Evolutionary conservation across 2,797 vertebrate species (phyloP), one percentile per base, ranked within the genome.

Genomic region (Apogon hyalosoma): DNA sequence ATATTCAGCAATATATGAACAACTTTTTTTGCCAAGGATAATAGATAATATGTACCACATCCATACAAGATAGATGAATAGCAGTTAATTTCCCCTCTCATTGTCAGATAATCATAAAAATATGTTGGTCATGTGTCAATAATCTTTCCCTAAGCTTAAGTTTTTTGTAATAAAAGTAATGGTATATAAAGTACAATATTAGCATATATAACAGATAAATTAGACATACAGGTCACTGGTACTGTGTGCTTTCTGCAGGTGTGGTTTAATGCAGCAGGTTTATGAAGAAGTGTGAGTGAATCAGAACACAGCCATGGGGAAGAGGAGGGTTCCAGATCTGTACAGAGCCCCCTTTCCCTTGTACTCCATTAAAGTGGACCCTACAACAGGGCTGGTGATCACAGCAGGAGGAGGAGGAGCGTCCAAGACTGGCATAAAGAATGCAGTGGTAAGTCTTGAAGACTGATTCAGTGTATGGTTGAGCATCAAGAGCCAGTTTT

Each of bases 321-420:
- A 92, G 51, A 92, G 92, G 69, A 94, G 90, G 61, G 87, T 93
- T 1, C 93, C 93, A 0, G 96, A 98, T 87, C 79, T 98, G 48
- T 98, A 98, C 89, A 91, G 96, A 81, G 96, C 97, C 49, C 97
- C 97, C 0, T 98, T 98, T 85, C 97, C 97, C 4, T 88, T 98
- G 40, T 98, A 98, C 77, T 86, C 95, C 0, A 83, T 98, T 16
- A 95, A 92, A 79, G 87, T 97, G 3, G 95, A 97, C 74, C 89
- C 92, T 4, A 85, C 89, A 51, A 88, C 93, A 0, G 93, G 95
- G 1, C 81, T 98, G 52, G 93, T 96, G 52, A 92, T 98, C 55
- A 94, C 95, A 3, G 96, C 96, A 10, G 97, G 96, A 58, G 97
- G 97, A 46, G 97, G 97, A 0, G 97, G 96, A 1, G 94, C 96